These are phyloP conservation scores for Hemicordylus capensis DNA, from an alignment of 2,113 vertebrate genomes.

Conservation along the genomic window DNA sequence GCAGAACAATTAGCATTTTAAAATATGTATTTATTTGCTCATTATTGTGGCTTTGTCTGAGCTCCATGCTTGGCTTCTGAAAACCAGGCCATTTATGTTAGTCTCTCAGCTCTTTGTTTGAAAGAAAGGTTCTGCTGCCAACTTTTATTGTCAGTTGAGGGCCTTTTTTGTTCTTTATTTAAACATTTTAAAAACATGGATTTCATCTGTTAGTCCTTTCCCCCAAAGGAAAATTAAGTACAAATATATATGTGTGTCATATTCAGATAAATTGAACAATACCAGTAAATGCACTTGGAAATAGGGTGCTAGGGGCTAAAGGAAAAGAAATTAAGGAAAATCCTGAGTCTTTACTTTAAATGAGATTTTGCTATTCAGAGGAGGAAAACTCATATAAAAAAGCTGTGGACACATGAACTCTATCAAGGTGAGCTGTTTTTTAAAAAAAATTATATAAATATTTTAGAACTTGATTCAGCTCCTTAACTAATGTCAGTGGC, in stretches of 20 bases:
- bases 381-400: background rate
- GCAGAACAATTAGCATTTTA: background rate
- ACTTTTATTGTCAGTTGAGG: background rate
- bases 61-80: background rate
- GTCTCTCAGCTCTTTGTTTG: background rate
- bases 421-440: too few species aligned
- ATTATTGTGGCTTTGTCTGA: background rate
- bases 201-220: background rate
- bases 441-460: too few species aligned
- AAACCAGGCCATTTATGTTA: background rate
- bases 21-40: background rate
- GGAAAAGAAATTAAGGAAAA: too few species aligned
- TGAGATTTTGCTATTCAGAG: background rate
- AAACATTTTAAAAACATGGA: background rate
- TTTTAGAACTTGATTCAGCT: too few species aligned
- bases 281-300: too few species aligned
- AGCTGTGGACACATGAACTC: too few species aligned
- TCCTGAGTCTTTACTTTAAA: background rate
- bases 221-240: background rate
- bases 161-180: background rate
- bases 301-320: too few species aligned
- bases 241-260: background rate
- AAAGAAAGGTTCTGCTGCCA: background rate
- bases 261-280: background rate
- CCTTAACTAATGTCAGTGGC: too few species aligned